Evolutionary conservation across 2,888 invertebrate genomes (phyloP).

Genomic region (Aphelenchoides bicaudatus): DNA sequence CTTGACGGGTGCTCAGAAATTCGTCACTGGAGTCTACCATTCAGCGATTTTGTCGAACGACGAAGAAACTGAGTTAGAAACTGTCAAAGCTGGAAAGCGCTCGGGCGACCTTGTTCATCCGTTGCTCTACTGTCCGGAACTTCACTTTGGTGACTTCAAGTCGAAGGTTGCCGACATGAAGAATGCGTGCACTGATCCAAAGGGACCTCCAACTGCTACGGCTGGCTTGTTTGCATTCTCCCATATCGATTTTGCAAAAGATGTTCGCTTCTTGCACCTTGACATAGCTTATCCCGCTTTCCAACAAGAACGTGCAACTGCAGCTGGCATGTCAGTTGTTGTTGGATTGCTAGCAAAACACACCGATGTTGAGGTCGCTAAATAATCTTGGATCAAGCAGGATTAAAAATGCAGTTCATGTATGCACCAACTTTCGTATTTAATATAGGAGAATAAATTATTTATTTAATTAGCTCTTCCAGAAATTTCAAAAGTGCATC

Average conservation of each 20-base stretch:
- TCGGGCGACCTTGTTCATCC: constrained; percentile 81
- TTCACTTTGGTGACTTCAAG: constrained; percentile 79
- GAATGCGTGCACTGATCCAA: constrained; percentile 71
- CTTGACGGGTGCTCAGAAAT: constrained; percentile 73
- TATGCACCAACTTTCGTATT: no score
- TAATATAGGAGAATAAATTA: no score
- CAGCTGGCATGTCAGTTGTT: constrained; percentile 74
- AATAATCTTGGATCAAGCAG: no score
- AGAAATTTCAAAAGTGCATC: no score
- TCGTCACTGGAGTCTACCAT: constrained; percentile 27
- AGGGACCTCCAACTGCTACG: constrained; percentile 33
- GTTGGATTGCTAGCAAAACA: constrained; percentile 75
- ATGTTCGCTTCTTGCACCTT: constrained; percentile 82
- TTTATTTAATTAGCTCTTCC: no score
- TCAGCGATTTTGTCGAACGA: constrained; percentile 76
- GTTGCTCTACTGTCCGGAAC: constrained; percentile 80
- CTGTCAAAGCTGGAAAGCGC: constrained; percentile 70
- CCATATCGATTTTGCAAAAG: constrained; percentile 73
- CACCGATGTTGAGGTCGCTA: constrained; percentile 62
- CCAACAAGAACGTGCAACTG: constrained; percentile 50
- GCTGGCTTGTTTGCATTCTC: constrained; percentile 77
- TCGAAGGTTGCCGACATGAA: constrained; percentile 86
- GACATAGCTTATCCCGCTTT: constrained; percentile 82
- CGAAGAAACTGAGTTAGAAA: constrained; percentile 61
- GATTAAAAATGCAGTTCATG: no score